phyloP scores from a whole-genome alignment of 2,113 vertebrate species.

The Toxotes jaculatrix region DNA sequence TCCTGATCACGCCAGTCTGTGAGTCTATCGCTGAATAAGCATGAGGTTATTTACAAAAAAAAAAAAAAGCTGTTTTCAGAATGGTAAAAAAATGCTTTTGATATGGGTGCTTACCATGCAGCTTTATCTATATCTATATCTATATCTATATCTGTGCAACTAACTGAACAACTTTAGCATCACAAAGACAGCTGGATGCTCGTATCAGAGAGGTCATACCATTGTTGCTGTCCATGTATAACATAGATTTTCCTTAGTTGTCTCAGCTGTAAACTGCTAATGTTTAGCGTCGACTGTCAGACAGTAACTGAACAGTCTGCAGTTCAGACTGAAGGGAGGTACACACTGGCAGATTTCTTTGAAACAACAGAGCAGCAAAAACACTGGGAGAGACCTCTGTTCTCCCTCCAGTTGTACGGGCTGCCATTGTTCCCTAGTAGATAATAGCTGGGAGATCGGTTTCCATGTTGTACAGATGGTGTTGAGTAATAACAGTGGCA shows the following conservation, averaged over 20 bases:
- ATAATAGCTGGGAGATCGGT: constrained; percentile 73
- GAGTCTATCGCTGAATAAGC: constrained; percentile 48
- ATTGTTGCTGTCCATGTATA: constrained; percentile 2
- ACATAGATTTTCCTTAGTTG: constrained; percentile 7
- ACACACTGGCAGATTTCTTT: constrained; percentile 17
- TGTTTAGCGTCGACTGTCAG: background rate
- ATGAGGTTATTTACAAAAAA: background rate
- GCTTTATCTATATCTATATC: too few relatives aligned
- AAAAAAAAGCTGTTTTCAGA: background rate
- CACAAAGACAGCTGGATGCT: background rate
- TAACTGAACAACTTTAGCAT: constrained; percentile 22
- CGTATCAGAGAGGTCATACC: background rate
- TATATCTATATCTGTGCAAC: background rate
- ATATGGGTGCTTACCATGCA: background rate
- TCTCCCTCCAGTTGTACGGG: constrained; percentile 46
- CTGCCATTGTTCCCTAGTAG: constrained; percentile 51
- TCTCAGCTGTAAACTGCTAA: background rate
- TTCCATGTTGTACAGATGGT: constrained; percentile 74
- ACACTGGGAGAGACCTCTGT: constrained; percentile 40
- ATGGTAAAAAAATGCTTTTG: background rate
- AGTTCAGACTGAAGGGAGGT: background rate
- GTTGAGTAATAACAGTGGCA: constrained; percentile 63
- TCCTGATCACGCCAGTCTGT: constrained; percentile 44
- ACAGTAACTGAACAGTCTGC: constrained; percentile 8
- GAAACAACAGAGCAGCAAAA: constrained; percentile 20